Evolutionary conservation across 2,888 invertebrate genomes (phyloP), one percentile per base, ranked within the genome.

Genomic region (Muscina levida): DNA sequence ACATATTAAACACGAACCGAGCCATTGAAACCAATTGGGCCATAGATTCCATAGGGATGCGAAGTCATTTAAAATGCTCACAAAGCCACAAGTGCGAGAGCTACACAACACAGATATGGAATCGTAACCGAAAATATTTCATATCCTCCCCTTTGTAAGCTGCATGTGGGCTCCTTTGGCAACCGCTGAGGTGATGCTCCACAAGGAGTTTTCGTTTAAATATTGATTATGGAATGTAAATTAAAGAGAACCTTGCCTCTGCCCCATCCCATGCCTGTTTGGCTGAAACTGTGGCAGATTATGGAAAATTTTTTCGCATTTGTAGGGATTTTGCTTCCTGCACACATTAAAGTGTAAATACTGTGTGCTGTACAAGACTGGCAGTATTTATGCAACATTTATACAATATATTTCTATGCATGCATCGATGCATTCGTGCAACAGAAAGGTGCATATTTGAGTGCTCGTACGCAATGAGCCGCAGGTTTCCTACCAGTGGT

Each of bases 201-300:
- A 44, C 51, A 62, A 42, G 53, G 46, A 62, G 67, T 19, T 22
- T 72, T 57, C 57, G 65, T 77, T 77, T 77, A 72, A 77, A 77
- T 77, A 72, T 77, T 81, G 72, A 77, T 81, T 75, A 81, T 72
- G 65, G 72, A 75, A 81, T 77, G 77, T 68, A 81, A 81, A 70
- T 77, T 77, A 72, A 74, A 74, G 62, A 37, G 11, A 75, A 62
- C 22, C 8, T 31, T 31, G 31, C 44, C 15, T 74, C 68, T 56
- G 13, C 59, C 37, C 22, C 8, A 37, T 2, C 19, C 17, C 13
- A 11, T 17, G 4, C 39, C 15, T 51, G 17, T 51, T 1, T 48
- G 51, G 8, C 31, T 31, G 31, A 8, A 31, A 31, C n/a, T n/a
- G n/a, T n/a, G 31, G 4, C 31, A 53, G 17, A 11, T 22, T 13